These are phyloP conservation scores for Drosophila tani DNA, from an alignment of 1,140 invertebrate genomes.

Conservation along the genomic window DNA sequence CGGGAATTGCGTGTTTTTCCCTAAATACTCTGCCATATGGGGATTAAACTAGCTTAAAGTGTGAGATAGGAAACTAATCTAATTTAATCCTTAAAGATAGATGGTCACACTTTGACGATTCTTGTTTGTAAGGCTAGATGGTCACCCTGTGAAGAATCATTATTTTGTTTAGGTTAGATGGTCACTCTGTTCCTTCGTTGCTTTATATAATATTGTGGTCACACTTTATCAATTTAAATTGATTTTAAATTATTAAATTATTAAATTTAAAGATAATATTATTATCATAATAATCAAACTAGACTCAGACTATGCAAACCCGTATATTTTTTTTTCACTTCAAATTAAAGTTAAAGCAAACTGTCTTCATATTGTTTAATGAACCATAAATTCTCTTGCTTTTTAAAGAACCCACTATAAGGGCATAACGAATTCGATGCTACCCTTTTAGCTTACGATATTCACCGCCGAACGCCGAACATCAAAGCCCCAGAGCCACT, in stretches of 20 bases:
- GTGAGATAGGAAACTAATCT: not conserved
- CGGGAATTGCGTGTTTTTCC: slow-evolving; percentile 20
- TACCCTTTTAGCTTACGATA: not conserved
- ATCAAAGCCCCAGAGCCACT: slow-evolving; percentile 62
- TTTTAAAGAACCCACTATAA: not conserved
- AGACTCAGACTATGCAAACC: not conserved
- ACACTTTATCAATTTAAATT: too few relatives aligned
- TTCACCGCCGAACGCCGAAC: slow-evolving; percentile 49
- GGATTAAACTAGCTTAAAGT: not conserved
- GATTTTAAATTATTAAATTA: too few relatives aligned
- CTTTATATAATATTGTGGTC: not conserved
- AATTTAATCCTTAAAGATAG: too few relatives aligned
- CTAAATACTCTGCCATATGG: slow-evolving; percentile 12
- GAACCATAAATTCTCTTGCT: not conserved
- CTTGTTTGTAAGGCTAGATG: too few relatives aligned
- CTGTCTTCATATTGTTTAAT: not conserved
- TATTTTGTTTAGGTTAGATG: too few relatives aligned
- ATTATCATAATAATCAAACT: not conserved
- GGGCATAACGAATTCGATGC: slow-evolving; percentile 7
- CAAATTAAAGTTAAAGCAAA: too few relatives aligned
- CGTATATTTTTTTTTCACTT: too few relatives aligned
- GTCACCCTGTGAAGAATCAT: too few relatives aligned
- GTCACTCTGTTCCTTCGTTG: not conserved
- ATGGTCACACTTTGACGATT: not conserved
- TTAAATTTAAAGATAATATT: not conserved